Evolutionary conservation across 2,113 vertebrate genomes (phyloP).

Genomic region (Chauna torquata): DNA sequence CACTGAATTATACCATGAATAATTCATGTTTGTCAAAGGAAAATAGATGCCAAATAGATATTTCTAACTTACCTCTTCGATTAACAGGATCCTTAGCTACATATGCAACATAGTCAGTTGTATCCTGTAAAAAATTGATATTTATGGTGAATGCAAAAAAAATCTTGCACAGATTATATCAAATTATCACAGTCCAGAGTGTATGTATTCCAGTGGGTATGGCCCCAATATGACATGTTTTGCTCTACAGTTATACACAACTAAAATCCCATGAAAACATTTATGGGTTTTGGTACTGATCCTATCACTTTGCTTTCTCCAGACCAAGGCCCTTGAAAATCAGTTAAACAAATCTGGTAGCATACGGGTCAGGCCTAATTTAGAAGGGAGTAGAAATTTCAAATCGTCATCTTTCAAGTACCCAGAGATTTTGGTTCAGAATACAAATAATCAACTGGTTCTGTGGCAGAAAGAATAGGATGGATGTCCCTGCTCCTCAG

Average conservation of each 20-base stretch:
- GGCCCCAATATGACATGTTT: neutral
- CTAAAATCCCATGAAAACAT: neutral
- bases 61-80: conserved; percentile 87
- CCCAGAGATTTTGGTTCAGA: neutral
- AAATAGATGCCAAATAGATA: neutral
- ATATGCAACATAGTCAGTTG: conserved; percentile 95
- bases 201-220: neutral
- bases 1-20: neutral
- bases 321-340: neutral
- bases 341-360: neutral
- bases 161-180: neutral
- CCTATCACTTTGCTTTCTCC: neutral
- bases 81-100: conserved; percentile 99
- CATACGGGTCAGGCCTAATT: neutral
- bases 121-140: conserved; percentile 83
- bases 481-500: neutral
- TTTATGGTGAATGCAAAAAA: neutral
- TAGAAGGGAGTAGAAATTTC: neutral
- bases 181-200: neutral
- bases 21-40: neutral
- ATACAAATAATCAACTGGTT: neutral
- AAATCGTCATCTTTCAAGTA: neutral
- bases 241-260: neutral
- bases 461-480: neutral
- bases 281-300: neutral